Base-by-base conservation (phyloP, 2,797 vertebrate species). In the Hydrolagus colliei region DNA sequence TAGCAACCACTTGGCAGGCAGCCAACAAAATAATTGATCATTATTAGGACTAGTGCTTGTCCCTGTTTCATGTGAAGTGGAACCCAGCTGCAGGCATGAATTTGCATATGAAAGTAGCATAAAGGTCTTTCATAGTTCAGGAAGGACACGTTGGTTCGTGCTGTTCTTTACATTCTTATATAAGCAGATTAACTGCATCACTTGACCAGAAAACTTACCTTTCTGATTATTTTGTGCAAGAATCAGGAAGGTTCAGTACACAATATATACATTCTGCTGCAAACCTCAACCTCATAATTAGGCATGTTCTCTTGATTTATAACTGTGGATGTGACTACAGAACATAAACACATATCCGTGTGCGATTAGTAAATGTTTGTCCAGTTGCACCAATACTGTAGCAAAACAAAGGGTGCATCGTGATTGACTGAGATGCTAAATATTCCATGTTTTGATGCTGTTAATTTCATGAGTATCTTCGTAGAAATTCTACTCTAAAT, bases 81-180 rank as follows among this genome's bases (percentile, higher is more conserved):
- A 84, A 35, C 32, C 65, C 79, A 71, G 79, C 79, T 71, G 79
- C 18, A 71, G n/a, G 79, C 65, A 68, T 71, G 79, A 71, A 84
- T 41, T 84, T 84, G 65, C 65, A 71, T 84, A 41, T 52, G 79
- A 71, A 84, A 71, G 41, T 84, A 84, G 67, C 79, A 84, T 27
- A 84, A 68, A 84, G 9, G 65, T 20, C 65, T 84, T 67, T 12
- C 10, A 35, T 71, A 20, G 79, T 63, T 84, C 79, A 84, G 79
- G 65, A 52, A 68, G 63, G 79, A 68, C 79, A 2, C 14, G 16
- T 84, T 84, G 32, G 32, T 71, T 71, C 79, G 63, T 71, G 79
- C 32, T 84, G 79, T 84, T 84, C 79, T 84, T 84, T 84, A 71
- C 79, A 82, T 82, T 84, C 32, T 84, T 68, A 84, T 84, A 84